Evolutionary conservation across 2,113 vertebrate species (phyloP), one percentile per base, ranked within the genome.

Genomic region (Diphyllodes magnificus): DNA sequence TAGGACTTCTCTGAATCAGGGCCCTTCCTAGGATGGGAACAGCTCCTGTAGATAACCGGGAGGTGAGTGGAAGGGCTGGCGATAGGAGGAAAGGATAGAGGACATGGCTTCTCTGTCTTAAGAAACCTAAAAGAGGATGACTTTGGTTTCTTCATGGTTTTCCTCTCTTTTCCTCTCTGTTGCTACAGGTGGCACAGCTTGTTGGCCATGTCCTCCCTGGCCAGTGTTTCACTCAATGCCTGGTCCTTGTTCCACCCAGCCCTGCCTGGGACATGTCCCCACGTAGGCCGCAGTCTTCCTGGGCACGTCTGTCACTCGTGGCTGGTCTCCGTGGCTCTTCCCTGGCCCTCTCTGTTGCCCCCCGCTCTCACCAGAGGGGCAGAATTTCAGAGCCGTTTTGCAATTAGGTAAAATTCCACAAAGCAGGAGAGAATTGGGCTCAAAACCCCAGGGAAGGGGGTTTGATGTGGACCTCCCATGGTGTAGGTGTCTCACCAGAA

Each of bases 241-340:
- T 45, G 64, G 23, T 50, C 44, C 72, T 59, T 42, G 44, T 83
- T 78, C 45, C 51, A 66, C 18, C 9, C 64, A 73, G 17, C 17
- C 22, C 63, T 27, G 3, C 18, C 59, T 45, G 47, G 47, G 65
- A 53, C 9, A 2, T 30, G 47, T 19, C 44, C 30, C 20, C 47
- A n/a, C 1, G 0, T 5, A 78, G 37, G 15, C 50, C 27, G 23
- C 22, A 54, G 64, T 14, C 16, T 69, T 63, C 49, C 33, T 7
- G 2, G 56, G 15, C n/a, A 45, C 0, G 0, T 59, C 24, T 61
- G 59, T 54, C 37, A 35, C 35, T 68, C 0, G 0, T 28, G 42
- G 10, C 25, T 49, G 7, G 7, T 51, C 27, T 83, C 63, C 0
- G 0, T 40, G 42, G 42, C 35, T 23, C 79, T 49, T 56, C 49